Evolutionary conservation across 2,113 vertebrate genomes (phyloP), one percentile per base, ranked within the genome.

Genomic region (Phaetusa simplex): DNA sequence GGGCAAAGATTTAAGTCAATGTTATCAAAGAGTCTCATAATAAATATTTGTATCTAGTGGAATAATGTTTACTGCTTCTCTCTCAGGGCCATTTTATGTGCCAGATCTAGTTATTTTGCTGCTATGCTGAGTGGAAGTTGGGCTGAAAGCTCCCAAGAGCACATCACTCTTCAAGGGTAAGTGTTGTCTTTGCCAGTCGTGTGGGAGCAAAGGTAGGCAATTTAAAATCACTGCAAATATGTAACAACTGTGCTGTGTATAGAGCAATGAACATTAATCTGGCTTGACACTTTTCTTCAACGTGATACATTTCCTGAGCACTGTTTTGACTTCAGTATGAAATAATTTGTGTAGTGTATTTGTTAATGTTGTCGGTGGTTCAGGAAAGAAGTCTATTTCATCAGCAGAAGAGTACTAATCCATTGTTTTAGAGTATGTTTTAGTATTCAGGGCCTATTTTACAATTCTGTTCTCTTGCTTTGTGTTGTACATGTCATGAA

Each of bases 71-170:
- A 88, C 66, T 95, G 93, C 95, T 85, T 40, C 32, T 59, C 93
- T 91, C 96, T 96, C 93, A 99, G 99, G 98, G 99, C 99, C 70
- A 98, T 99, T 97, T 98, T 99, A 96, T 99, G 99, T 95, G 99
- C 99, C 52, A 99, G 99, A 86, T 99, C 99, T 36, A 98, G 98
- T 98, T 99, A 99, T 93, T 99, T 99, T 97, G 97, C 99, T 96
- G 99, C 99, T 67, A 99, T 99, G 99, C 98, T 99, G 97, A 99
- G 98, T 96, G 99, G 99, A 94, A 98, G 98, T 88, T 99, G 99
- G 99, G 98, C 98, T 97, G 99, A 99, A 98, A 99, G 99, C 98
- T 99, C 98, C 95, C 98, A 98, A 96, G 98, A 99, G 93, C 97
- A 97, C 94, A 98, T 99, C 98, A 98, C 98, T 97, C 98, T 99